Base-by-base conservation (phyloP, 2,797 vertebrate genomes). In the Hypotaenidia philippensis region DNA sequence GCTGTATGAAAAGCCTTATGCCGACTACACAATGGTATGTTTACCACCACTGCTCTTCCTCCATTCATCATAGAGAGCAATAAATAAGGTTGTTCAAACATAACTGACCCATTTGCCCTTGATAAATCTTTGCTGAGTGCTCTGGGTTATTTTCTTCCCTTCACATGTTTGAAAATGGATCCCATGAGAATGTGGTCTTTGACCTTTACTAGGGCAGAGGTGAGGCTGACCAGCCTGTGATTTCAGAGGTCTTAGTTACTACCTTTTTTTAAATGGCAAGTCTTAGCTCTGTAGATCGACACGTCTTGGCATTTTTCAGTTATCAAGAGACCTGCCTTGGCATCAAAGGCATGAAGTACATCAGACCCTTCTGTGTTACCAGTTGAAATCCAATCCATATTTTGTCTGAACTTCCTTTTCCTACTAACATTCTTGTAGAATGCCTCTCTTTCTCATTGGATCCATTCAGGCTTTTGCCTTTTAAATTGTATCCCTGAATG, bases 221-320 rank as follows among this genome's bases (percentile, higher is more conserved):
- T 47, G 31, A 31, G 21, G 12, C 50, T 77, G 15, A 65, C 13
- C 21, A 64, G 26, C 36, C 31, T 36, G 15, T 80, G 13, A 41
- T 53, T 77, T 94, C 7, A 4, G 61, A 19, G 7, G 12, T 89
- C 16, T 3, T 60, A 0, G 16, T 61, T 53, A 22, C 3, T 47
- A 1, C 32, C 0, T 0, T 72, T 66, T 50, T 41, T 38, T 49
- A 31, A 61, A 38, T 65, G 29, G 8, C 29, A 2, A 19, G 2
- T 70, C 41, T 63, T 56, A 63, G 6, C 9, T 61, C 47, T 50
- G 44, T 52, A 44, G 27, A 26, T 83, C 31, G 11, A 5, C 19
- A 21, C 3, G 0, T 64, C 40, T 29, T 56, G n/a, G 20, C 12
- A 6, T 75, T 77, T 87, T 81, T 69, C n/a, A 29, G 23, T 81